Base-by-base conservation (phyloP, 2,113 vertebrate species). In the Peromyscus californicus region DNA sequence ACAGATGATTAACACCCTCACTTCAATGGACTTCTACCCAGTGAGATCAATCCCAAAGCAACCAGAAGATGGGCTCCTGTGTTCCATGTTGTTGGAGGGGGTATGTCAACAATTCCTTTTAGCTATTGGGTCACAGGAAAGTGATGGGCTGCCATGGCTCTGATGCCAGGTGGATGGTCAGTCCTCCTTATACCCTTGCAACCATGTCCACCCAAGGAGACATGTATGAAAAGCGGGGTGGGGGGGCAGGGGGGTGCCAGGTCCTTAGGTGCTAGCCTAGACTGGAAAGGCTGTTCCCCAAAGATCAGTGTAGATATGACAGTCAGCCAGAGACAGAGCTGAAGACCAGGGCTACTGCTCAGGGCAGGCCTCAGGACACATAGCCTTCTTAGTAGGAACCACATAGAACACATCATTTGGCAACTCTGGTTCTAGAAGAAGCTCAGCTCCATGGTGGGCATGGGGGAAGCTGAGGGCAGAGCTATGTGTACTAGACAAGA, bases 71-170 rank as follows among this genome's bases (percentile, higher is more conserved):
- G 0, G 76, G 70, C 31, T 59, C 6, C 19, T 4, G 0, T 6
- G 19, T 24, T 42, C 16, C 5, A 6, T 0, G 8, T 8, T 24
- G 45, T 57, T n/a, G 45, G 15, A 0, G 21, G 39, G 48, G 33
- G 17, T 48, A 13, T 15, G 78, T 5, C 63, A 48, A 16, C 17
- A 76, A 5, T 6, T n/a, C 19, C 45, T 89, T 8, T 39, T 17
- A 45, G n/a, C 10, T 31, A 22, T 63, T 2, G 9, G 39, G 39
- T 15, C 57, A 31, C 0, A 26, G 79, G 65, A 3, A 10, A 31
- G 17, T 31, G 65, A 10, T 0, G 0, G 80, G 33, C 36, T 7
- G 5, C 22, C 17, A 8, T 29, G n/a, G n/a, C 65, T 48, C 31
- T 9, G 29, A 51, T 2, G 5, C 54, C 63, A 65, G n/a, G 42